Evolutionary conservation across 2,113 vertebrate species (phyloP).

Genomic region (Pampusana beccarii): DNA sequence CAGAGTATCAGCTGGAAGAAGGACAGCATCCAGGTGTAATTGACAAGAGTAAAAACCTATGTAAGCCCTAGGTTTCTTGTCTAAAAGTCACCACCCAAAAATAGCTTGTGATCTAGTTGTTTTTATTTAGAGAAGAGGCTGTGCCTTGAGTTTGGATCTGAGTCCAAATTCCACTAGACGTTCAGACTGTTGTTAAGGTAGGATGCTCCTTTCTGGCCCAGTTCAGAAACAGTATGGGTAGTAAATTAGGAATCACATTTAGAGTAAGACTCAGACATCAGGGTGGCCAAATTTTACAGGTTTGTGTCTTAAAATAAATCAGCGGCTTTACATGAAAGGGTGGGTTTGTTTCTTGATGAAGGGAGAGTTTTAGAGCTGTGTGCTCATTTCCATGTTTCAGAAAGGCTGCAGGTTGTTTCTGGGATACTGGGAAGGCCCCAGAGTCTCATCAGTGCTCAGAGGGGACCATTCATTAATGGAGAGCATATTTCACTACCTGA

Average conservation of each 20-base stretch:
- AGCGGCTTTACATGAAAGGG: background rate
- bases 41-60: background rate
- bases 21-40: background rate
- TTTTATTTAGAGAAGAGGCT: conserved; percentile 56
- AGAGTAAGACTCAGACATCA: background rate
- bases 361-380: background rate
- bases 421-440: background rate
- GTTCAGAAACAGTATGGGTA: background rate
- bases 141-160: conserved; percentile 24
- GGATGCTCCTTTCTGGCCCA: conserved; percentile 28
- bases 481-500: background rate
- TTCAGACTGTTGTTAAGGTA: conserved; percentile 47
- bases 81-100: conserved; percentile 55
- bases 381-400: background rate
- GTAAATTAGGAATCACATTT: background rate
- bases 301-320: background rate
- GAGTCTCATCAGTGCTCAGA: background rate
- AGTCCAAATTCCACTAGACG: conserved; percentile 25
- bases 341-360: background rate
- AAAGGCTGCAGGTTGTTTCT: background rate
- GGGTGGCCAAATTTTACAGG: background rate
- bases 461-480: background rate
- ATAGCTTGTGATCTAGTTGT: conserved; percentile 56
- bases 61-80: background rate
- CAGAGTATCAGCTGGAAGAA: background rate